phyloP scores from a whole-genome alignment of 1,140 invertebrate genomes.

The Cydia strobilella region DNA sequence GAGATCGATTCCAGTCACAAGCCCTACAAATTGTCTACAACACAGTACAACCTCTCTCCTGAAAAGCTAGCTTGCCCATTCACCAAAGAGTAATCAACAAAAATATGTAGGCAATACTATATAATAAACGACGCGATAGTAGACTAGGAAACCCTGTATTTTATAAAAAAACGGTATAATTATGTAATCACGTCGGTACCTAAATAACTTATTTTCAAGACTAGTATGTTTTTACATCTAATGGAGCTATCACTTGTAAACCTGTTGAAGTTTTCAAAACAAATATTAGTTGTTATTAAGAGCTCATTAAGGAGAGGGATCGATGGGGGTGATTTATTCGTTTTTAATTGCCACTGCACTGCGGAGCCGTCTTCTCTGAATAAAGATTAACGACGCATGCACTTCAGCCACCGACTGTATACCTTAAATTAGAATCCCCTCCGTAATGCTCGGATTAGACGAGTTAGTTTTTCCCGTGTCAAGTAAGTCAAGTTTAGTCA shows the following conservation, averaged over 20 bases:
- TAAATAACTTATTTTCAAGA: not conserved
- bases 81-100: no score
- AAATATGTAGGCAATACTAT: no score
- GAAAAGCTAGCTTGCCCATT: no score
- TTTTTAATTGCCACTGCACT: conserved; percentile 55
- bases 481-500: conserved; percentile 39
- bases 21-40: no score
- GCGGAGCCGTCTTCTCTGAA: conserved; percentile 40
- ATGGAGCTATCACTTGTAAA: not conserved
- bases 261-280: conserved; percentile 16
- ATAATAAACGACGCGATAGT: no score
- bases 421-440: conserved; percentile 37
- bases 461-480: not conserved
- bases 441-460: not conserved
- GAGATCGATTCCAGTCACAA: no score
- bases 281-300: conserved; percentile 31
- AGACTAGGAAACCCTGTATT: no score
- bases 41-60: no score
- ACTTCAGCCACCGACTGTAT: conserved; percentile 28
- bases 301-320: conserved; percentile 32
- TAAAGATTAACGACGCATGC: conserved; percentile 50
- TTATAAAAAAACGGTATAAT: no score
- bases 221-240: not conserved
- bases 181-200: not conserved
- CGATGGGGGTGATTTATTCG: conserved; percentile 54